Evolutionary conservation across 1,140 invertebrate genomes (phyloP).

Genomic region (Magallana ariakensis): DNA sequence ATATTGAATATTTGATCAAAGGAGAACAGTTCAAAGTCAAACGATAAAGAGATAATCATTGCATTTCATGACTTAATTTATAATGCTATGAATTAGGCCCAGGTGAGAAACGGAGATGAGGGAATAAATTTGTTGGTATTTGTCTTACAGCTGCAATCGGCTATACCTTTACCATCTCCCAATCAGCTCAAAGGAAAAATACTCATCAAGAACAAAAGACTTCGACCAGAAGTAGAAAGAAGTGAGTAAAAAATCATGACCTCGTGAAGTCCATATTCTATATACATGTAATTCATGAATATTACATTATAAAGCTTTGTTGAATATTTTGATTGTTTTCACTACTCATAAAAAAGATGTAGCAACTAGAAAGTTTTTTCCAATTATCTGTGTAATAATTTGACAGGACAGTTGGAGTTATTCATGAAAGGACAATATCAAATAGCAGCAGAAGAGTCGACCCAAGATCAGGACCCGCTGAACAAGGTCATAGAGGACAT

Average conservation of each 20-base stretch:
- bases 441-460: slow-evolving; percentile 78
- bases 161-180: slow-evolving; percentile 91
- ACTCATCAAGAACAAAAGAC: slow-evolving; percentile 98
- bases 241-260: slow-evolving; percentile 77
- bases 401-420: slow-evolving; percentile 78
- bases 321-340: no score
- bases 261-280: not conserved
- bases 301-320: no score
- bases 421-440: slow-evolving; percentile 77
- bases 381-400: not conserved
- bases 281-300: no score
- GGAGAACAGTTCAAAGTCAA: no score
- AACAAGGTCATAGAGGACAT: slow-evolving; percentile 77
- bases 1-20: no score
- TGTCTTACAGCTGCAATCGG: slow-evolving; percentile 87
- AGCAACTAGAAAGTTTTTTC: no score
- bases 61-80: no score
- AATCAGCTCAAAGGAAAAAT: slow-evolving; percentile 95
- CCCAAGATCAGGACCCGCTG: slow-evolving; percentile 78
- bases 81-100: no score
- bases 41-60: no score
- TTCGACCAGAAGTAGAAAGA: slow-evolving; percentile 98
- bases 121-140: no score
- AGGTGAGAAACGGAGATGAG: no score
- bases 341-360: no score